Percentiles rank a stretch among this genome's conserved stretches.
Evolutionary conservation across 2,113 vertebrate genomes (phyloP).

Genomic region (Dasyprocta punctata): DNA sequence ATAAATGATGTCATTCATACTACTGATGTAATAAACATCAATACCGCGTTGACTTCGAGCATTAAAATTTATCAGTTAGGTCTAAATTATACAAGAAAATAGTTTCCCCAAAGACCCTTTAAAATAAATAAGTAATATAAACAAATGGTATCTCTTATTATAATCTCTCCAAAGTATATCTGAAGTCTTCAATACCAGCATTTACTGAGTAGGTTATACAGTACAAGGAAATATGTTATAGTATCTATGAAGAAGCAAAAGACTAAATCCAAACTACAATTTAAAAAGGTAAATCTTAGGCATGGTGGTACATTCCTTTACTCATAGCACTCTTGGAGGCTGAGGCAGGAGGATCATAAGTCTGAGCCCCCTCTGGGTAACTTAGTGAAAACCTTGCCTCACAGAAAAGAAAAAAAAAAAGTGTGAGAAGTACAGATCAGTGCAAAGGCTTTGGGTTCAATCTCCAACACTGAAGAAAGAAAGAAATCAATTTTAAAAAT

Average conservation of each 20-base stretch:
- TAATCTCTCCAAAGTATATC: not conserved
- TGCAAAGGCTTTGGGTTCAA: not conserved
- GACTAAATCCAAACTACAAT: not conserved
- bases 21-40: not conserved
- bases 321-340: not conserved
- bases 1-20: not conserved
- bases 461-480: not conserved
- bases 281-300: not conserved
- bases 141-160: not conserved
- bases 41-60: not conserved
- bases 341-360: not conserved
- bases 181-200: not conserved
- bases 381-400: not conserved
- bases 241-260: slow-evolving; percentile 3
- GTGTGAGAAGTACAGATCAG: not conserved
- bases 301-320: not conserved
- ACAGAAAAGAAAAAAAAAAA: not conserved
- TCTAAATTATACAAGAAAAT: not conserved
- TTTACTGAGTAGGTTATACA: not conserved
- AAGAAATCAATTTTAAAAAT: not conserved
- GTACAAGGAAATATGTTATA: not conserved
- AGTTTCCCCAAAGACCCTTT: not conserved
- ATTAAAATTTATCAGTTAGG: not conserved
- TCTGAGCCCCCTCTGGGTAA: not conserved
- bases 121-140: not conserved